A percentile compares a stretch with the other conserved stretches of the same genome.
Evolutionary conservation across 2,797 vertebrate species (phyloP).

Genomic region (Acrocephalus scirpaceus): DNA sequence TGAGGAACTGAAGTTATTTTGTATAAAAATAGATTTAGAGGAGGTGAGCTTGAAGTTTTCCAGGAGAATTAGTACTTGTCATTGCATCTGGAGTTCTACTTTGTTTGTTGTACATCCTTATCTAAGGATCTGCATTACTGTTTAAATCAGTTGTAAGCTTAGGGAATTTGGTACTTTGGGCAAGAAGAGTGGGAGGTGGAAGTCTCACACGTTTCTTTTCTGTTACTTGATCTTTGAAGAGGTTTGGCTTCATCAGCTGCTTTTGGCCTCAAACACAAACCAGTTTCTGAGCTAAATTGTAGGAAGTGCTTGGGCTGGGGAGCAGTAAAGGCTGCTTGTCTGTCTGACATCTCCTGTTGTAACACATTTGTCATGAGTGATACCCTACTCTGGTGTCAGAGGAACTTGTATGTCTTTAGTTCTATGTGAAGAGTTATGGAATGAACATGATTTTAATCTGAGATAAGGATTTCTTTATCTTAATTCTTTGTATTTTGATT

Average conservation of each 20-base stretch:
- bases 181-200: neutral
- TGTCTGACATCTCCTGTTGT: neutral
- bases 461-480: neutral
- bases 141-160: neutral
- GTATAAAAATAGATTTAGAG: neutral
- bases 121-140: neutral
- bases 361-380: rapidly evolving
- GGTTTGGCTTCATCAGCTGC: neutral
- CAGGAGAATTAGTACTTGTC: neutral
- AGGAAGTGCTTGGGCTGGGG: neutral
- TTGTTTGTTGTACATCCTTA: neutral
- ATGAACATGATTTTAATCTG: neutral
- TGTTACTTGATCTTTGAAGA: neutral
- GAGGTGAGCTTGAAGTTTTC: neutral
- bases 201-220: neutral
- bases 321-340: neutral
- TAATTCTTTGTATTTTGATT: neutral
- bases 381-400: neutral
- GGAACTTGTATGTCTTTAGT: neutral
- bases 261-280: neutral
- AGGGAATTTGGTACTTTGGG: neutral
- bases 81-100: neutral
- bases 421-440: neutral
- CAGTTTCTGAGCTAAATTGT: neutral
- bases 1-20: neutral